These are phyloP conservation scores for Dendroctonus ponderosae DNA, from an alignment of 1,140 invertebrate genomes.

Conservation along the genomic window DNA sequence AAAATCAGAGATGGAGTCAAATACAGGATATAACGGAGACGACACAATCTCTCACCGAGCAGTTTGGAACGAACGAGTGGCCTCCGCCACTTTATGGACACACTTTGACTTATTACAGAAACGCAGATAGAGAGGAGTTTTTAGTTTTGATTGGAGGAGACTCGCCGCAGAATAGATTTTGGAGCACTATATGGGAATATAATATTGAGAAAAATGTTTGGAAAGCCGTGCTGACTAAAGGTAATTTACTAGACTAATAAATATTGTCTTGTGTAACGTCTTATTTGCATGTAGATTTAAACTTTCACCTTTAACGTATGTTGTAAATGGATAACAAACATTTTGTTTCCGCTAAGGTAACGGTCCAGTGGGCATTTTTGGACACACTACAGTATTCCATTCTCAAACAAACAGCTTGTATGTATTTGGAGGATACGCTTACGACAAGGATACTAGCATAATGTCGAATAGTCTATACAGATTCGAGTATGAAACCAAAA, in stretches of 20 bases:
- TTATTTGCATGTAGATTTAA: too few relatives aligned
- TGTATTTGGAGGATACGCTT: conserved; percentile 84
- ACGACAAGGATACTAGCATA: conserved; percentile 51
- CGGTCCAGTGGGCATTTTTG: conserved; percentile 79
- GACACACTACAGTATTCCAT: conserved; percentile 88
- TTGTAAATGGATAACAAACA: background rate
- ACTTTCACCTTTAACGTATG: too few relatives aligned
- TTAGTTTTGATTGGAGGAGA: conserved; percentile 88
- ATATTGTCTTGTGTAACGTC: too few relatives aligned
- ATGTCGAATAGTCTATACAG: conserved; percentile 75
- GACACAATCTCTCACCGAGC: too few relatives aligned
- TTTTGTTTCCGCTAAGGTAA: conserved; percentile 46
- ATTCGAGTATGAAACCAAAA: conserved; percentile 70
- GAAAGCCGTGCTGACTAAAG: conserved; percentile 60
- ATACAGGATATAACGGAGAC: conserved; percentile 51
- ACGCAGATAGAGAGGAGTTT: conserved; percentile 71
- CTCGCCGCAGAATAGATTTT: conserved; percentile 73
- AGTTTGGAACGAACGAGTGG: conserved; percentile 41
- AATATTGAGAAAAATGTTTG: conserved; percentile 67
- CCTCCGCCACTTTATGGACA: conserved; percentile 82
- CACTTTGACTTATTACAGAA: conserved; percentile 76
- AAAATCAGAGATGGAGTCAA: conserved; percentile 80
- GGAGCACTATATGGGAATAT: conserved; percentile 80
- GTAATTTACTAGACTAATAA: conserved; percentile 44
- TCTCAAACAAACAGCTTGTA: conserved; percentile 78